These are phyloP conservation scores for Aproaerema taeniolella DNA, from an alignment of 2,888 invertebrate species.

Conservation along the genomic window DNA sequence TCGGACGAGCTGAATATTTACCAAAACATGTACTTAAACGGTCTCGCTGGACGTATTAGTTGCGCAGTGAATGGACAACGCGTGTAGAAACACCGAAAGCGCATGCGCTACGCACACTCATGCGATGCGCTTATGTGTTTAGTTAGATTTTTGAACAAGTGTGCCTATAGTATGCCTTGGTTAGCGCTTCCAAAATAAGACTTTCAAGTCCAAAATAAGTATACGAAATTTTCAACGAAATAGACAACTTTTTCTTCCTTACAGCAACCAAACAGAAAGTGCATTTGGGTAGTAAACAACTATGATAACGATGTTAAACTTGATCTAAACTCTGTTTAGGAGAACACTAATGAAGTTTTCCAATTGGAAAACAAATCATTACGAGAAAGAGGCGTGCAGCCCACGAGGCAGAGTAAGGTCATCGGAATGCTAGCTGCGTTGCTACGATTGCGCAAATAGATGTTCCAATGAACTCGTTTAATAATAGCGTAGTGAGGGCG, in stretches of 20 bases:
- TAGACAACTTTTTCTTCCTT: too few species aligned
- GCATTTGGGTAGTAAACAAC: too few species aligned
- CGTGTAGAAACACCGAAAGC: constrained; percentile 50
- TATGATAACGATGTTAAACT: too few species aligned
- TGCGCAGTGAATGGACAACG: constrained; percentile 68
- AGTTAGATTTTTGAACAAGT: constrained; percentile 36
- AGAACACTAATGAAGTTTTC: too few species aligned
- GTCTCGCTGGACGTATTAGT: constrained; percentile 48
- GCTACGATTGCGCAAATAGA: constrained; percentile 75
- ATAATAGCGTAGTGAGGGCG: constrained; percentile 73
- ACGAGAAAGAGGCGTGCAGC: constrained; percentile 8
- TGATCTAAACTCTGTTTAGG: too few species aligned
- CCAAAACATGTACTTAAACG: constrained; percentile 46
- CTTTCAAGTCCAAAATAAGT: constrained; percentile 33
- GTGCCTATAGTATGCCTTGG: constrained; percentile 21
- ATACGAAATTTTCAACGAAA: not conserved
- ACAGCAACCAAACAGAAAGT: too few species aligned
- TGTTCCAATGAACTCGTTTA: constrained; percentile 77
- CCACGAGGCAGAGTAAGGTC: constrained; percentile 43
- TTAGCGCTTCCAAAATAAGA: constrained; percentile 32
- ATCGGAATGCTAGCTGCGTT: constrained; percentile 62
- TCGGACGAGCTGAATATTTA: constrained; percentile 55
- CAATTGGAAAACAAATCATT: constrained; percentile 5
- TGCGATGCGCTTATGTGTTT: constrained; percentile 32
- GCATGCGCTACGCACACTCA: constrained; percentile 67